Evolutionary conservation across 1,140 invertebrate species (phyloP), one percentile per base, ranked within the genome.

Genomic region (Caerostris extrusa): DNA sequence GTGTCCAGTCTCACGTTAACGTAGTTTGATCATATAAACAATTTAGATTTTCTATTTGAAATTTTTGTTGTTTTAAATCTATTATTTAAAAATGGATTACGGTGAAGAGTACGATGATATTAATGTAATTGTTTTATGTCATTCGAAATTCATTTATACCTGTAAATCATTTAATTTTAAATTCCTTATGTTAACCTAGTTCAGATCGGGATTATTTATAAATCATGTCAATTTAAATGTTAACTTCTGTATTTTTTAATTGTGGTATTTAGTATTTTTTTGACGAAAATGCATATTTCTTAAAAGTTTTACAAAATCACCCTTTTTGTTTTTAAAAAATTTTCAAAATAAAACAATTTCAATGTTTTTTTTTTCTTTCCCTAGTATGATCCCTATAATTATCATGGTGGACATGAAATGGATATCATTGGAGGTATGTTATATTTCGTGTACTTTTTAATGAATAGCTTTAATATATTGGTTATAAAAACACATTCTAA

Each of bases 351-450:
- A 34, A 34, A 34, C 50, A 58, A 87, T 60, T 60, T 5, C 6
- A 61, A 81, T 81, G 19, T 58, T 81, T 60, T 53, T 67, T 64
- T 7, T 92, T 92, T 55, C 19, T 34, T 34, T 34, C 34, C 34
- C 34, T 34, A 92, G 91, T 86, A 92, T 69, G 91, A 92, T 85
- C 14, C 77, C 2, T 92, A 92, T 69, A 58, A 7, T 14, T 85
- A 92, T 85, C 58, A 85, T 60, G 67, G 34, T 10, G 17, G 5
- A 53, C 82, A 92, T 86, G 91, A 86, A 14, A 10, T 85, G 58
- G 81, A 92, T 57, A n/a, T 58, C 14, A 6, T 56, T 92, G 82
- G 77, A 14, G 77, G 77, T 82, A 55, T 12, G 57, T 61, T n/a
- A 53, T 90, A 14, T 7, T 7, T 77, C 34, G 2, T 34, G 34